phyloP scores from a whole-genome alignment of 2,888 invertebrate species.

The Sesia bembeciformis region DNA sequence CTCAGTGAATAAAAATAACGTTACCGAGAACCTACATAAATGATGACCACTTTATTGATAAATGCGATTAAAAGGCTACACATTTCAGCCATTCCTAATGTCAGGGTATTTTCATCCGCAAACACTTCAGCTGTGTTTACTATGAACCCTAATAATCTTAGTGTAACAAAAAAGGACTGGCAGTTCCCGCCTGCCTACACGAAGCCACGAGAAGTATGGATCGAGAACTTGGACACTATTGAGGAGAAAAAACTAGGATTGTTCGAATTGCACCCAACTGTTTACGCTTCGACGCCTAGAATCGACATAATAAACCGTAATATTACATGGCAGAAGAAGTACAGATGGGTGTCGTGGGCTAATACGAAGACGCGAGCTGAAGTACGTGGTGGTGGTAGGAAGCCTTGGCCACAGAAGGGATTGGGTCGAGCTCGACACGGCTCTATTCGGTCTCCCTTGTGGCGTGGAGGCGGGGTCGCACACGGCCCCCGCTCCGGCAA shows the following conservation, averaged over 20 bases:
- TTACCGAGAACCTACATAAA: background rate
- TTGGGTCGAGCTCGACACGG: conserved; percentile 93
- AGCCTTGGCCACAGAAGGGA: conserved; percentile 99
- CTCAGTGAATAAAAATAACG: background rate
- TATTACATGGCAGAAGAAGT: conserved; percentile 88
- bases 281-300: conserved; percentile 88
- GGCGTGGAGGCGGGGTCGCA: conserved; percentile 85
- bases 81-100: conserved; percentile 33
- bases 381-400: conserved; percentile 89
- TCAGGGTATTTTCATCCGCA: conserved; percentile 35
- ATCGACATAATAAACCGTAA: conserved; percentile 92
- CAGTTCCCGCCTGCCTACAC: conserved; percentile 68
- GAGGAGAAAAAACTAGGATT: conserved; percentile 87
- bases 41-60: conserved; percentile 46
- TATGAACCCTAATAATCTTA: conserved; percentile 22
- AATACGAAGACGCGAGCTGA: conserved; percentile 88
- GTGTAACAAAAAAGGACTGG: conserved; percentile 57
- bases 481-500: conserved; percentile 95
- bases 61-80: conserved; percentile 50
- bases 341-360: conserved; percentile 87
- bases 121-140: conserved; percentile 15
- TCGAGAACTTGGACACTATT: conserved; percentile 86
- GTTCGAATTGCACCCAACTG: conserved; percentile 90
- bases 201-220: conserved; percentile 86
- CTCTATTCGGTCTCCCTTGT: conserved; percentile 92